These are phyloP conservation scores for Epirrita christyi DNA, from an alignment of 2,888 invertebrate species.

Conservation along the genomic window DNA sequence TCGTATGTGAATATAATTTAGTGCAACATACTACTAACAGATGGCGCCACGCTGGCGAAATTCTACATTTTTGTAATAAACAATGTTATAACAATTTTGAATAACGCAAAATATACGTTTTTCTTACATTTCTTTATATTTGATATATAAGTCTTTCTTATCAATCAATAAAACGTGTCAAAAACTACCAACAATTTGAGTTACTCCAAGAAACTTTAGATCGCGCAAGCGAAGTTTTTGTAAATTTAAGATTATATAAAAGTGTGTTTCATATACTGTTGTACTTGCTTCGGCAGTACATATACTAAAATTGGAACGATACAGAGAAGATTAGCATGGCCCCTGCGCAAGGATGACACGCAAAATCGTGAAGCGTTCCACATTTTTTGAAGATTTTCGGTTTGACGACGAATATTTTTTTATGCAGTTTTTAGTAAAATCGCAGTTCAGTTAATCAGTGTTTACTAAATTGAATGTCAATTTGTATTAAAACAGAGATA, in stretches of 20 bases:
- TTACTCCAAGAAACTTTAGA: constrained; percentile 24
- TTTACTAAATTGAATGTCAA: too few species aligned
- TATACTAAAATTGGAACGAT: constrained; percentile 65
- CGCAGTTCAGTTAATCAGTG: too few species aligned
- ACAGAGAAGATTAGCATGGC: constrained; percentile 56
- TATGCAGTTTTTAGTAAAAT: too few species aligned
- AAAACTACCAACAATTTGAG: neutral
- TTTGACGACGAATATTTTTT: neutral
- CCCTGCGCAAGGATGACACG: constrained; percentile 69
- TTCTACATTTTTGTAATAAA: neutral
- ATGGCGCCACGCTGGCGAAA: constrained; percentile 12
- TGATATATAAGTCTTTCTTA: neutral
- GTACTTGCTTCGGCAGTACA: constrained; percentile 65
- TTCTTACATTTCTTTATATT: neutral
- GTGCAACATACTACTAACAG: neutral
- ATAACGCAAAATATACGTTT: constrained; percentile 11
- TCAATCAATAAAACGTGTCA: neutral
- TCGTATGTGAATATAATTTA: neutral
- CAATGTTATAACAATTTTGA: neutral
- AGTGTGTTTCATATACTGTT: fast-evolving
- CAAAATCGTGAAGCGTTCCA: constrained; percentile 64
- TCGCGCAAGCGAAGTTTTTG: constrained; percentile 37
- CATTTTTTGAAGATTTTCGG: constrained; percentile 50
- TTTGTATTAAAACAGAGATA: too few species aligned
- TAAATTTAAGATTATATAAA: constrained; percentile 11